Base-by-base conservation (phyloP, 2,113 vertebrate species). In the Indri indri region DNA sequence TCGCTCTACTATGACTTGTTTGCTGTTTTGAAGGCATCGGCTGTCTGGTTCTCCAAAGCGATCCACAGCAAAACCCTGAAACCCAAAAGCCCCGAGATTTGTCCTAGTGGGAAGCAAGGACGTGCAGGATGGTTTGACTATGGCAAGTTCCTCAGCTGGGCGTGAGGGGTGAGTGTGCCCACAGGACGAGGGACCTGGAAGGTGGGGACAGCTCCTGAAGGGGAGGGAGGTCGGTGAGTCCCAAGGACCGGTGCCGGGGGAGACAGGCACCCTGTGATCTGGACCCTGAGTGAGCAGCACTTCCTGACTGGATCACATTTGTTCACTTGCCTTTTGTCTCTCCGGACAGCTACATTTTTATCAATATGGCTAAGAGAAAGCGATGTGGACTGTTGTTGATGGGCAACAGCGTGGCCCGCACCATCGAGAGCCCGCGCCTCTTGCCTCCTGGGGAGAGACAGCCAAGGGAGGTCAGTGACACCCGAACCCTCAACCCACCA, bases 351-450 rank as follows among this genome's bases (percentile, higher is more conserved):
- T 37, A 66, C 32, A 30, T 10, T 37, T 54, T 42, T 25, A 34
- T 25, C 63, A 25, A 2, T 0, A 8, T 14, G 32, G 71, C 73
- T 25, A 12, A 50, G 57, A 50, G 14, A 77, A 30, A 8, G 34
- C 20, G 65, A 25, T 27, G 5, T 1, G 30, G 20, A 40, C 25
- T 42, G 52, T 47, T 34, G 0, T 3, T 2, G 23, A 25, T 20
- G 14, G 40, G n/a, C 8, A 23, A 71, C 57, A 52, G 17, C 18
- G 8, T 18, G 5, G 50, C 27, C 63, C 73, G 6, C 11, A 12
- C 7, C 65, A 54, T 3, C 47, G 25, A 81, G n/a, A 68, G 22
- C 52, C 30, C 23, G 23, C 0, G 6, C 18, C 9, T 57, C 34
- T 4, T 30, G 6, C 18, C n/a, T 74, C 61, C 65, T 3, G 5